These are phyloP conservation scores for Bradynema listronoti DNA, from an alignment of 1,140 invertebrate species.

Conservation along the genomic window DNA sequence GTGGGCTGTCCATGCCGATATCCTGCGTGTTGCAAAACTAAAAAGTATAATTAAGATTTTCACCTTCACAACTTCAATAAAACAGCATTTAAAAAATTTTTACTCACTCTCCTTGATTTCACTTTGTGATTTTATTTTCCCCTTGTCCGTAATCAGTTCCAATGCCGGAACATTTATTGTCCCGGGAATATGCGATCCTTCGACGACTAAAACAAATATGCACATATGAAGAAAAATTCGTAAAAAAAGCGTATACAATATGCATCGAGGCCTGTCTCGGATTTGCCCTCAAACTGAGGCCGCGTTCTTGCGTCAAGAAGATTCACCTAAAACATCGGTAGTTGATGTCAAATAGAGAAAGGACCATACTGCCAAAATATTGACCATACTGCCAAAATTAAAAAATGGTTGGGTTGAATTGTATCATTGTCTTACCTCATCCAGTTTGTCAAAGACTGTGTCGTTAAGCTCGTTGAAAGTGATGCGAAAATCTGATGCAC, in stretches of 20 bases:
- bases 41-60: neutral
- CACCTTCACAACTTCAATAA: neutral
- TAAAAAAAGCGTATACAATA: conserved; percentile 20
- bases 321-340: conserved; percentile 12
- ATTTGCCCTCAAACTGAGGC: conserved; percentile 47
- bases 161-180: conserved; percentile 42
- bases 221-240: neutral
- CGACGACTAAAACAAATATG: conserved; percentile 28
- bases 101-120: conserved; percentile 3
- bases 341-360: neutral
- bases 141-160: conserved; percentile 32
- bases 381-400: neutral
- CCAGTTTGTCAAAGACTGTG: conserved; percentile 1
- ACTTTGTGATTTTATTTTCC: conserved; percentile 8
- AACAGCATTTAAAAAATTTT: neutral
- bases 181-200: conserved; percentile 33
- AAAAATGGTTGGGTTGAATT: neutral
- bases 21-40: neutral
- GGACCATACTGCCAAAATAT: too few species aligned
- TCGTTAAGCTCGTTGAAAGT: conserved; percentile 26
- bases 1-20: conserved; percentile 37
- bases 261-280: conserved; percentile 43
- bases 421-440: neutral
- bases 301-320: conserved; percentile 39
- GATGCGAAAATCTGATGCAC: conserved; percentile 21